Conservation (phyloP, 2,797 vertebrate genomes). For the Dryobates pubescens region DNA sequence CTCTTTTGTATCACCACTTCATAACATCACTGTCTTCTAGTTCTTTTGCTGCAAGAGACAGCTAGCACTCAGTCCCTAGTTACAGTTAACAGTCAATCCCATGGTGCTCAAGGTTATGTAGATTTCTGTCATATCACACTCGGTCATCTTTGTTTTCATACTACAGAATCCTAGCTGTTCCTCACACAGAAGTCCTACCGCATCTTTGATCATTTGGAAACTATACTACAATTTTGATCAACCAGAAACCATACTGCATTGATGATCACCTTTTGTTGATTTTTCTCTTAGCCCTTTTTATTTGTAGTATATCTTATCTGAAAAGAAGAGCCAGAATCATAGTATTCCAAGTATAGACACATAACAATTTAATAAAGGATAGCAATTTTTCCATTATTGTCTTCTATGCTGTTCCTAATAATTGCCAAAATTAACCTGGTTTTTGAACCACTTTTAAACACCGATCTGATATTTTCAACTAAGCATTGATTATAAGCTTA, state of each 20-base stretch:
- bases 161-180: background rate
- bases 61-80: background rate
- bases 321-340: background rate
- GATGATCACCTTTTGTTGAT: fast-evolving
- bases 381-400: background rate
- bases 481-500: background rate
- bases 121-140: background rate
- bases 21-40: background rate
- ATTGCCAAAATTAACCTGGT: background rate
- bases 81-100: background rate
- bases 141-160: background rate
- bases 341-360: background rate
- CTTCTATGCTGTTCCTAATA: background rate
- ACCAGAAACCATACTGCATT: background rate
- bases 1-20: background rate
- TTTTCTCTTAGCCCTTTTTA: background rate
- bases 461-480: background rate
- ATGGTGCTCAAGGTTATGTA: background rate
- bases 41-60: background rate
- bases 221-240: too few relatives aligned
- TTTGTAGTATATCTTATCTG: background rate
- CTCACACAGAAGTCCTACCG: background rate
- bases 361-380: background rate
- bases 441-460: background rate
- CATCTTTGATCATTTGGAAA: too few relatives aligned